These are phyloP conservation scores for Paragorgia papillata DNA, from an alignment of 92 coral and sea anemone genomes.

Conservation along the genomic window DNA sequence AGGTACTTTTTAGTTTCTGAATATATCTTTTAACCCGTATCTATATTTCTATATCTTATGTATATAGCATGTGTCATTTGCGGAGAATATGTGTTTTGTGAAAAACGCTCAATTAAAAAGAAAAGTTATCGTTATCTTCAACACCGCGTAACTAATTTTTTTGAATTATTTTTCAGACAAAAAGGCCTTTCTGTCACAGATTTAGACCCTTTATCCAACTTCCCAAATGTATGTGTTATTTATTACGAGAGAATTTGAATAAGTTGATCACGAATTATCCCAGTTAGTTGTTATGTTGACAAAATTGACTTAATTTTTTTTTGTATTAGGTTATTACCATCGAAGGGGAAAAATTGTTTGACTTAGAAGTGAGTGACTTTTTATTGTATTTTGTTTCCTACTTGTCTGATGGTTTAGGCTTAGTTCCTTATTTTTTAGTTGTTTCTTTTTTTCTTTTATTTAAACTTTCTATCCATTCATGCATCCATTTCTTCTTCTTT, in stretches of 20 bases:
- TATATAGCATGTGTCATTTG: no score
- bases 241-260: background rate
- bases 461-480: background rate
- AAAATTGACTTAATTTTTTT: background rate
- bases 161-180: conserved; percentile 66
- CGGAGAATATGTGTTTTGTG: no score
- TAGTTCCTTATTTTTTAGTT: no score
- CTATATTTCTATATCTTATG: no score
- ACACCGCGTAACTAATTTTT: no score
- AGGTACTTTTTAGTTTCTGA: conserved; percentile 5
- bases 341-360: conserved; percentile 87
- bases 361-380: conserved; percentile 79
- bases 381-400: background rate
- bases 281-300: background rate
- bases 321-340: conserved; percentile 74
- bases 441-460: no score
- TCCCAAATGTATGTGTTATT: conserved; percentile 70
- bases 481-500: background rate
- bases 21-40: no score
- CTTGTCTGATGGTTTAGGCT: background rate
- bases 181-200: conserved; percentile 87
- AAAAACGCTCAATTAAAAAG: no score
- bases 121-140: no score
- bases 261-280: background rate
- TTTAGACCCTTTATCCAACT: conserved; percentile 66